Base-by-base conservation (phyloP, 2,888 invertebrate genomes). In the Nudaria mundana region DNA sequence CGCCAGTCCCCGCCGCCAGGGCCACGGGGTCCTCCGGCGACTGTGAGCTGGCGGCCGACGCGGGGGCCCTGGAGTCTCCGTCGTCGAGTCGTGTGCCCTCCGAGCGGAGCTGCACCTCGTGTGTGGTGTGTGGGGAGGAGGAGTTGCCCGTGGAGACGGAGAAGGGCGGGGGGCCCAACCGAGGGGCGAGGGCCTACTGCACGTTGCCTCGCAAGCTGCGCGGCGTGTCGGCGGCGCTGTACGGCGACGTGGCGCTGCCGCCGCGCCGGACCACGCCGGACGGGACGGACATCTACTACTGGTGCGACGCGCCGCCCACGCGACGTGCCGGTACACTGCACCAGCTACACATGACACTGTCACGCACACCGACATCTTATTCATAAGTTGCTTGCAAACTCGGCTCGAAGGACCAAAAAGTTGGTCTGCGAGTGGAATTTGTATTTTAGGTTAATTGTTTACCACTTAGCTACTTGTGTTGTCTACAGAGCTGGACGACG, bases 401-500 rank as follows among this genome's bases (percentile, higher is more conserved):
- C n/a, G n/a, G n/a, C n/a, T n/a, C n/a, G n/a, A n/a, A n/a, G 3
- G 10, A 10, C 10, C 23, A 2, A 23, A 23, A 23, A n/a, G 0
- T n/a, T 1, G n/a, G 10, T n/a, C 3, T 23, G n/a, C n/a, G 1
- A 23, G 1, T 23, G 1, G 10, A 23, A n/a, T n/a, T 3, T 23
- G 5, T 4, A 7, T 20, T 8, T 20, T 4, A 4, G n/a, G n/a
- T n/a, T n/a, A n/a, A n/a, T n/a, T n/a, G n/a, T n/a, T n/a, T n/a
- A n/a, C n/a, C n/a, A n/a, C n/a, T n/a, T n/a, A n/a, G n/a, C n/a
- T n/a, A n/a, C n/a, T n/a, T 8, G 26, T 26, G 14, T 28, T 28
- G 28, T 26, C 12, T 20, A 12, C 90, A 98, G 98, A 98, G 86
- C 86, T 98, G 70, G 97, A 97, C 85, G 97, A 97, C 84, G 97